These are phyloP conservation scores for Lepidurus couesii DNA, from an alignment of 1,140 invertebrate species.

Conservation along the genomic window DNA sequence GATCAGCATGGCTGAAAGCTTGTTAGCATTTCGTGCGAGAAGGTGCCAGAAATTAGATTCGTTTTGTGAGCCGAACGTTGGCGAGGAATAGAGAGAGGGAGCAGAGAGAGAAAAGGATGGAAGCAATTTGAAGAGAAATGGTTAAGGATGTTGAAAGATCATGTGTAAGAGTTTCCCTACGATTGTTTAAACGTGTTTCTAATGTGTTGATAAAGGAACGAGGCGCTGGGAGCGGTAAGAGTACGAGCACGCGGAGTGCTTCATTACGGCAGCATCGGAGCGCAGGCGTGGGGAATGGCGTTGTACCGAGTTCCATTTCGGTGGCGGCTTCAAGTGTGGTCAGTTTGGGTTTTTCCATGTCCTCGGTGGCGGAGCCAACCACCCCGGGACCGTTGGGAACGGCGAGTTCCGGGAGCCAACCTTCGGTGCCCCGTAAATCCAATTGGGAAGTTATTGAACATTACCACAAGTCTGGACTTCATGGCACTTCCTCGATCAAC, in stretches of 20 bases:
- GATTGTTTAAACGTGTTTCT: not conserved
- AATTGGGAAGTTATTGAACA: conserved; percentile 86
- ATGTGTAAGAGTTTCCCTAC: not conserved
- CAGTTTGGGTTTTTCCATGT: conserved; percentile 33
- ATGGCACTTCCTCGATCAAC: conserved; percentile 28
- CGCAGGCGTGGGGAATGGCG: conserved; percentile 1
- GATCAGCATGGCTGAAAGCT: no score
- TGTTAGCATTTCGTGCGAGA: no score
- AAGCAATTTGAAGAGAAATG: no score
- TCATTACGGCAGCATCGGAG: conserved; percentile 44
- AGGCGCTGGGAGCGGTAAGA: conserved; percentile 49
- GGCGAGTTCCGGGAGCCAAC: not conserved
- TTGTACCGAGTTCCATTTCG: not conserved
- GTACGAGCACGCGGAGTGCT: conserved; percentile 42
- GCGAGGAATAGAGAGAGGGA: no score
- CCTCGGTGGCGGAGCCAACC: conserved; percentile 28
- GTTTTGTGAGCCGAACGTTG: no score
- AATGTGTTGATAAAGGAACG: not conserved
- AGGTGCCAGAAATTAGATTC: no score
- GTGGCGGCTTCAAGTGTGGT: conserved; percentile 30
- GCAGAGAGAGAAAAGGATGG: no score
- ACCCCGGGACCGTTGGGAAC: conserved; percentile 28
- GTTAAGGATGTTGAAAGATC: not conserved
- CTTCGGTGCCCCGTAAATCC: conserved; percentile 59
- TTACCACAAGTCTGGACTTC: conserved; percentile 50